Conservation (phyloP, 2,888 invertebrate genomes). For the Polyommatus icarus region DNA sequence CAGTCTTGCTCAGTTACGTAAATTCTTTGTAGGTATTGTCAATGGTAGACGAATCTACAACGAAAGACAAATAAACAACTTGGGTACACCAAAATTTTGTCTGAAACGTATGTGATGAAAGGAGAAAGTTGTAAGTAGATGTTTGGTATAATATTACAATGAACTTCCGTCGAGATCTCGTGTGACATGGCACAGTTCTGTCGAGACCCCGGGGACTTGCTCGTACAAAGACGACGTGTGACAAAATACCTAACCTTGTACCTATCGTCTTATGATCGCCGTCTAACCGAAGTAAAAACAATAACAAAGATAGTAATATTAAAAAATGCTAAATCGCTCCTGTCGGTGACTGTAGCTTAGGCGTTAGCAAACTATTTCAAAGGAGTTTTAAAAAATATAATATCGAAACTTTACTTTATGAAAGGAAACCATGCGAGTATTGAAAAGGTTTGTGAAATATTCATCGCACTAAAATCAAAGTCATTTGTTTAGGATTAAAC, state of each 20-base stretch:
- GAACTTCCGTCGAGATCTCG: not conserved
- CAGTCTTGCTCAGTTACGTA: conserved; percentile 37
- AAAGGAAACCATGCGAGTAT: too few relatives aligned
- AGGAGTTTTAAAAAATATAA: too few relatives aligned
- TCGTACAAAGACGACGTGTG: not conserved
- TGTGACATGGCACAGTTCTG: not conserved
- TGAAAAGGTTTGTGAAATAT: not conserved
- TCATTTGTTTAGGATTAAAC: not conserved
- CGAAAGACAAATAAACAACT: not conserved
- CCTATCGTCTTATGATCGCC: not conserved
- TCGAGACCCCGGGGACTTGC: not conserved
- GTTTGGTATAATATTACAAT: not conserved
- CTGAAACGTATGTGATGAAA: not conserved
- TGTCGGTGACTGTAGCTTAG: too few relatives aligned
- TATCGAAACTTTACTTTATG: too few relatives aligned
- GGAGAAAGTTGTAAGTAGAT: not conserved
- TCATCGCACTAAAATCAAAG: not conserved
- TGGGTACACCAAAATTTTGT: conserved; percentile 12
- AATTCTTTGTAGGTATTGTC: conserved; percentile 27
- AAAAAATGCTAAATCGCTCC: too few relatives aligned
- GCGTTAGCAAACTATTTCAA: too few relatives aligned
- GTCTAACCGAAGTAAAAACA: too few relatives aligned
- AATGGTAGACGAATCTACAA: not conserved
- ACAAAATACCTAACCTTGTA: not conserved
- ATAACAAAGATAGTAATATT: too few relatives aligned